Evolutionary conservation across 2,888 invertebrate genomes (phyloP).

Genomic region (Lacanobia wlatinum): DNA sequence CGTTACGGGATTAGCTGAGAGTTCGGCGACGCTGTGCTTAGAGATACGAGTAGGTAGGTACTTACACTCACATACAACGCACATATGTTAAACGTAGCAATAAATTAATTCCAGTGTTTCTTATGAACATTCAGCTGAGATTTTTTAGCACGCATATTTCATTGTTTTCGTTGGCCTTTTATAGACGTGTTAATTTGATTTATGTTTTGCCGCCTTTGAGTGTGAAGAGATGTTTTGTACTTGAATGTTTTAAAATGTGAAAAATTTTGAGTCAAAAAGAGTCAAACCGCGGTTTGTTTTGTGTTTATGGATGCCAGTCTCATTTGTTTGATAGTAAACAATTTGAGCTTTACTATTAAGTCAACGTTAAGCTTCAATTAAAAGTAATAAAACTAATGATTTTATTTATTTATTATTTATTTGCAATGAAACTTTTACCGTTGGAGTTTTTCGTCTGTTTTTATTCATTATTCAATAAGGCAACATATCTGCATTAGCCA

Average conservation of each 20-base stretch:
- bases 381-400: not conserved
- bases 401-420: no score
- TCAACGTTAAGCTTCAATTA: not conserved
- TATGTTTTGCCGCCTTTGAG: conserved; percentile 4
- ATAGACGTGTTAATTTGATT: conserved; percentile 31
- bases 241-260: conserved; percentile 8
- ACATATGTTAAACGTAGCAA: no score
- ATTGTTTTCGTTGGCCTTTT: conserved; percentile 29
- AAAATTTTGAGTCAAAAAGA: not conserved
- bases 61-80: not conserved
- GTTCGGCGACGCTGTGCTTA: not conserved
- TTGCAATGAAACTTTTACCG: not conserved
- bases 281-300: not conserved
- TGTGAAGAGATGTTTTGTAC: not conserved
- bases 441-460: conserved; percentile 3
- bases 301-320: not conserved
- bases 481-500: not conserved
- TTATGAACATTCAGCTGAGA: conserved; percentile 16
- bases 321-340: not conserved
- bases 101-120: no score
- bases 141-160: conserved; percentile 31
- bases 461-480: not conserved
- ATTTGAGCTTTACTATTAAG: not conserved
- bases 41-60: no score
- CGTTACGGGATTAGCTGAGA: conserved; percentile 9